These are phyloP conservation scores for Zootermopsis nevadensis DNA, from an alignment of 2,888 invertebrate species.

Conservation along the genomic window DNA sequence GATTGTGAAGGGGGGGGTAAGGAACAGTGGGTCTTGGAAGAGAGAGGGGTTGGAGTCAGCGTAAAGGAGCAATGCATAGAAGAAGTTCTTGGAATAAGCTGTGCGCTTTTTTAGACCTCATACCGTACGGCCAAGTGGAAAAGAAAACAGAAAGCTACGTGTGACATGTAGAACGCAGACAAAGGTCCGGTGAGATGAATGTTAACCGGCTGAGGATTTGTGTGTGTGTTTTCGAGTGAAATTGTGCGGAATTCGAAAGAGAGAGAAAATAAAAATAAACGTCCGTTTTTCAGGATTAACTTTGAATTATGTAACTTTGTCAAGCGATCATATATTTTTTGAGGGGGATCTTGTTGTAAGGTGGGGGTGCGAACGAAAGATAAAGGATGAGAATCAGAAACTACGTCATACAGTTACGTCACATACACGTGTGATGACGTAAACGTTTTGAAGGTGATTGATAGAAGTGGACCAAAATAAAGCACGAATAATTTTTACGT, in stretches of 20 bases:
- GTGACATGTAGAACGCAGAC: neutral
- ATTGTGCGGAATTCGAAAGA: neutral
- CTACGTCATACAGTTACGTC: neutral
- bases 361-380: neutral
- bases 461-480: slow-evolving; percentile 3
- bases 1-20: slow-evolving; percentile 10
- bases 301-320: neutral
- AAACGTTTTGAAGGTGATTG: neutral
- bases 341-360: neutral
- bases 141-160: neutral
- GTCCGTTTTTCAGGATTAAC: neutral
- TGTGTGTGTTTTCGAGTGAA: neutral
- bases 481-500: neutral
- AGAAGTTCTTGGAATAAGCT: slow-evolving; percentile 28
- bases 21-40: neutral
- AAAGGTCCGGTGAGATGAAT: neutral
- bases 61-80: neutral
- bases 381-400: neutral
- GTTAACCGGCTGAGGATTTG: neutral
- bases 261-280: neutral
- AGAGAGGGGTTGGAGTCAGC: neutral
- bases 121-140: neutral
- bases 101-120: slow-evolving; percentile 25
- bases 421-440: neutral
- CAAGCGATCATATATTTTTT: neutral